Evolutionary conservation across 2,888 invertebrate genomes (phyloP).

Genomic region (Anaspis maculata): DNA sequence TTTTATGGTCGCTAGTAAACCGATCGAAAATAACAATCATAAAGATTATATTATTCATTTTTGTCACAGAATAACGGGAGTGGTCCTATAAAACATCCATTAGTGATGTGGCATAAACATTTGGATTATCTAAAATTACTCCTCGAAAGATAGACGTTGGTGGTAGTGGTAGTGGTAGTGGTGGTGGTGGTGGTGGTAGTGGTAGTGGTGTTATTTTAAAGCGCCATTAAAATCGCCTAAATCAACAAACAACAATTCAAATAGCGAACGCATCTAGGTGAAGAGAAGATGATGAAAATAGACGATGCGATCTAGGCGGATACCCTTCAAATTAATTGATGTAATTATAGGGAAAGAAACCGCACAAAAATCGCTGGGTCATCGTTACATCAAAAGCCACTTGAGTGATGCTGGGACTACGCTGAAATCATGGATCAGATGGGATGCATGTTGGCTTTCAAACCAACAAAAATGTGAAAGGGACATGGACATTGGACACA

Average conservation of each 20-base stretch:
- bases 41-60: conserved; percentile 15
- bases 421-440: too few species aligned
- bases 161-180: too few species aligned
- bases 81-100: conserved; percentile 15
- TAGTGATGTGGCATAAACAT: conserved; percentile 14
- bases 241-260: conserved; percentile 11
- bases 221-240: conserved; percentile 10
- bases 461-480: too few species aligned
- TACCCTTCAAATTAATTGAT: too few species aligned
- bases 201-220: conserved; percentile 3
- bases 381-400: too few species aligned
- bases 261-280: conserved; percentile 1
- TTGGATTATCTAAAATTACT: conserved; percentile 15
- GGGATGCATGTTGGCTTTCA: too few species aligned
- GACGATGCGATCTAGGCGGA: too few species aligned
- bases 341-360: too few species aligned
- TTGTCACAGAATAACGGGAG: conserved; percentile 14
- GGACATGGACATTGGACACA: too few species aligned
- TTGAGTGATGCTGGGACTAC: too few species aligned
- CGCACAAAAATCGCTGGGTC: too few species aligned
- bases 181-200: too few species aligned
- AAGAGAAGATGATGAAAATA: neutral
- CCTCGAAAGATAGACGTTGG: conserved; percentile 3
- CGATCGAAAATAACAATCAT: conserved; percentile 14
- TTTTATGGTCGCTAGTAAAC: conserved; percentile 14